Evolutionary conservation across 2,888 invertebrate genomes (phyloP), one percentile per base, ranked within the genome.

Genomic region (Macrosiphum euphorbiae): DNA sequence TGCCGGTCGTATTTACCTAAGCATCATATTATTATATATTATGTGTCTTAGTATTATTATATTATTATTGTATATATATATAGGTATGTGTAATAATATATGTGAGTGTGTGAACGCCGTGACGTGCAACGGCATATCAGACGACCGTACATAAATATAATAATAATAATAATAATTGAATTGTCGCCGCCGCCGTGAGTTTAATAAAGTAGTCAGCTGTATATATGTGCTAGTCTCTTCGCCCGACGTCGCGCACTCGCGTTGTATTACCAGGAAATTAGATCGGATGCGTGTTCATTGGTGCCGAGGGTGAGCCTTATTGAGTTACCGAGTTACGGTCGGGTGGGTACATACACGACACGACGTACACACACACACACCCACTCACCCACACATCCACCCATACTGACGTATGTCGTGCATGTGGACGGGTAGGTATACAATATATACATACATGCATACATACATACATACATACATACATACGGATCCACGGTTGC

Each of bases 291-390:
- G 94, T 90, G 90, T 78, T 86, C 94, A 61, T 89, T 44, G 86
- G 90, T 84, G 50, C 90, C 94, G 94, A 90, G 94, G 94, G 94
- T 87, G 94, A 94, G 67, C 94, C 94, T 94, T 94, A 94, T 94
- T 87, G 94, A 94, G 94, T 94, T 94, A 94, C 94, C 94, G 44
- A 61, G 90, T 87, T 67, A 94, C 47, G 93, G 93, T 90, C 90
- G 90, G 86, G 35, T 86, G 61, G 84, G 41, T 41, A 67, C 47
- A 47, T 47, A 58, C 86, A 91, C 44, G 78, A 44, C 41, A 47
- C 88, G 67, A 58, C 61, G 44, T 78, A 78, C 55, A 44, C 44
- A 88, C 20, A 50, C 35, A 16, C 67, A 67, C n/a, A 13, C 4
- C 3, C n/a, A n/a, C 11, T 24, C 67, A 67, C 16, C 16, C 20